A percentile compares a stretch with the other conserved stretches of the same genome.
Conservation (phyloP, 2,888 invertebrate species). For the Parnassius glacialis region DNA sequence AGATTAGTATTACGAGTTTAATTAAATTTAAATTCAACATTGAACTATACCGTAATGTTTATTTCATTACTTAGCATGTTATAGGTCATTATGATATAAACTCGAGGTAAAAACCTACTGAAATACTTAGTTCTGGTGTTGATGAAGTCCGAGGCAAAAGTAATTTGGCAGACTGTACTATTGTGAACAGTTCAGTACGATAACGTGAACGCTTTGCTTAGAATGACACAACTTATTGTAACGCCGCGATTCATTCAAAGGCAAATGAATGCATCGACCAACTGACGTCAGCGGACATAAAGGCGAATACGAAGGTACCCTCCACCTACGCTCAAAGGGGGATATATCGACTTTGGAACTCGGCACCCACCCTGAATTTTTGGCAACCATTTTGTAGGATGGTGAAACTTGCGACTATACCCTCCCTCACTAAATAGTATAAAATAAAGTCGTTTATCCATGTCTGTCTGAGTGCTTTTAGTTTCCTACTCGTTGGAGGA, state of each 20-base stretch:
- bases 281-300: background rate
- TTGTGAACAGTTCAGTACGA: slow-evolving; percentile 15
- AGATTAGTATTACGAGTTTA: too few relatives aligned
- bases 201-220: slow-evolving; percentile 10
- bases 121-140: too few relatives aligned
- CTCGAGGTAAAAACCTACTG: too few relatives aligned
- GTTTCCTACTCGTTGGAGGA: too few relatives aligned
- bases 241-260: slow-evolving; percentile 1
- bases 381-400: background rate
- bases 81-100: background rate
- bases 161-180: slow-evolving; percentile 8
- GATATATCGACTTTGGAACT: background rate
- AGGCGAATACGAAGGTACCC: background rate
- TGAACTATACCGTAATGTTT: background rate
- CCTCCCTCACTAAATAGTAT: too few relatives aligned
- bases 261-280: slow-evolving; percentile 2
- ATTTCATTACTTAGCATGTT: background rate
- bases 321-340: background rate
- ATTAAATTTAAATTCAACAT: background rate
- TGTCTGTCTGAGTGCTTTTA: too few relatives aligned
- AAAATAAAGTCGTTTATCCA: too few relatives aligned
- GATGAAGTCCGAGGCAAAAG: background rate
- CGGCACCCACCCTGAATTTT: background rate
- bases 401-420: background rate
- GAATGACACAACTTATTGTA: background rate